Base-by-base conservation (phyloP, 2,888 invertebrate genomes). In the Thysanoteuthis rhombus region DNA sequence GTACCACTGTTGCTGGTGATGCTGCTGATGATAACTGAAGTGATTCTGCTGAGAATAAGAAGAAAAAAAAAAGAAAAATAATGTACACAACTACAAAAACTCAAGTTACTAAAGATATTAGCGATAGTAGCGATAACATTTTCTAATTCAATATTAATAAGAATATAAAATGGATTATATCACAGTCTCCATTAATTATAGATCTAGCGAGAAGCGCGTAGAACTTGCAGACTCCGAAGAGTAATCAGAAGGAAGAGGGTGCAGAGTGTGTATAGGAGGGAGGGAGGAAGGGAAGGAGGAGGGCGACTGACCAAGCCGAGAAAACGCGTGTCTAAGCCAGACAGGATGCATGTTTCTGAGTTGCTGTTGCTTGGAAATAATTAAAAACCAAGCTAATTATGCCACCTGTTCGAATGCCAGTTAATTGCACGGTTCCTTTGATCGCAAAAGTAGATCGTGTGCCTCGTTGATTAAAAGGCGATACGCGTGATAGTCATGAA, bases 381-480 rank as follows among this genome's bases (percentile, higher is more conserved):
- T 75, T n/a, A n/a, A n/a, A 75, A 75, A 75, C n/a, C 75, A 75
- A n/a, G 75, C 75, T 75, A 75, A 75, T 75, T 75, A 75, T 75
- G 32, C n/a, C 10, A 75, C 75, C 75, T 75, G 75, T 58, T 28
- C 58, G 58, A 58, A 58, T 58, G 58, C 6, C 58, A 28, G 58
- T n/a, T 75, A 75, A n/a, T 75, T 75, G n/a, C n/a, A 32, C 10
- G 10, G n/a, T 75, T 75, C 75, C n/a, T 75, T 75, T 10, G 75
- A 75, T n/a, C n/a, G n/a, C n/a, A 12, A 75, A 75, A 75, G n/a
- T 75, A 12, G n/a, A 75, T 32, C n/a, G 12, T n/a, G 75, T 75
- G 75, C n/a, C n/a, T 75, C 75, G n/a, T n/a, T 75, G 75, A 75
- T 75, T 75, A n/a, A 75, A 75, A 75, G n/a, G 8, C 75, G 12